Percentiles rank a stretch among this genome's conserved stretches.
phyloP scores from a whole-genome alignment of 2,888 invertebrate genomes.

The Ochlodes sylvanus region DNA sequence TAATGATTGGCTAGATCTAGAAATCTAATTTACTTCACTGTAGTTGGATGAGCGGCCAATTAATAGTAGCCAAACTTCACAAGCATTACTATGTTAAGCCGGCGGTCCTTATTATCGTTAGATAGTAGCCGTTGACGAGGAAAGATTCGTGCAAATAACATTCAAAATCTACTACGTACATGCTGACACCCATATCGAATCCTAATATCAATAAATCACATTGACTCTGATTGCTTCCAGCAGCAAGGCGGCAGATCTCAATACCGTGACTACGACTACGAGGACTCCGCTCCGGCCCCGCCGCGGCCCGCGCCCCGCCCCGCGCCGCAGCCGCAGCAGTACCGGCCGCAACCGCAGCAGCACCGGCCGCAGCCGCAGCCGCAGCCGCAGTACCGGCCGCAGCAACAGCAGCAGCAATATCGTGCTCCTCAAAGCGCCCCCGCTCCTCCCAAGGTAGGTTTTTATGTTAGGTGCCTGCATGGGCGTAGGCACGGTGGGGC shows the following conservation, averaged over 20 bases:
- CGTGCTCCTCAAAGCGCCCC: slow-evolving; percentile 50
- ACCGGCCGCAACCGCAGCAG: slow-evolving; percentile 47
- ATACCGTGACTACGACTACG: slow-evolving; percentile 73
- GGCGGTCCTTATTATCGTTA: no score
- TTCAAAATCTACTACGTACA: no score
- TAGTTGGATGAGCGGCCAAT: no score
- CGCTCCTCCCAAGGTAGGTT: slow-evolving; percentile 67
- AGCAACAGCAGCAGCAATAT: slow-evolving; percentile 41
- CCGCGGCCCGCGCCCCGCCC: slow-evolving; percentile 56
- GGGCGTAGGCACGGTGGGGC: no score
- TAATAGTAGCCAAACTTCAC: no score
- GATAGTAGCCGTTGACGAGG: no score
- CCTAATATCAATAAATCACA: no score
- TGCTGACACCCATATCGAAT: no score
- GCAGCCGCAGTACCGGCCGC: slow-evolving; percentile 50
- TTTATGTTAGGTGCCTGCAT: background rate
- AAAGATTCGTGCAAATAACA: no score
- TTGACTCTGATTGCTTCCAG: background rate
- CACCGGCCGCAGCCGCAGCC: slow-evolving; percentile 44
- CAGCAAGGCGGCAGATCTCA: slow-evolving; percentile 62
- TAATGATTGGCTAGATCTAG: no score
- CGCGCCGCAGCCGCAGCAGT: slow-evolving; percentile 51
- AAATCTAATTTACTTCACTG: no score
- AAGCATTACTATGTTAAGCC: no score
- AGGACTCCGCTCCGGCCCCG: slow-evolving; percentile 62